phyloP scores from a whole-genome alignment of 2,113 vertebrate genomes.

The Labrus mixtus region DNA sequence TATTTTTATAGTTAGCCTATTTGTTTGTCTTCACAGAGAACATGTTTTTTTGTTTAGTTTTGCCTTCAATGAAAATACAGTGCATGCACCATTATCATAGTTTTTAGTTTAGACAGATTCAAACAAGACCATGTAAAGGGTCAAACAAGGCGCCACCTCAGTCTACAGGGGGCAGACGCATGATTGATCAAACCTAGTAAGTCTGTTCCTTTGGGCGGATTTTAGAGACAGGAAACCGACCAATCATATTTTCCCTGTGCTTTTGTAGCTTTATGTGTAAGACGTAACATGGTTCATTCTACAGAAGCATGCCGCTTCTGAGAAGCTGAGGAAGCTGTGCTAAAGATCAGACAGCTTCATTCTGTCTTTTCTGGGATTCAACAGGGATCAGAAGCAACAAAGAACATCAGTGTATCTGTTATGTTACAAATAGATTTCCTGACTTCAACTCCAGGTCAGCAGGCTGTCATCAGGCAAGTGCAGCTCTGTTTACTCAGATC shows the following conservation, averaged over 20 bases:
- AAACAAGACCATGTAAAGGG: no score
- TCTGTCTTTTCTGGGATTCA: constrained; percentile 47
- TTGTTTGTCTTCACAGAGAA: no score
- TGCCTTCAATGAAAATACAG: no score
- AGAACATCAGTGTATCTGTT: background rate
- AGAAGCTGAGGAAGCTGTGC: constrained; percentile 26
- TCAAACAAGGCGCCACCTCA: no score
- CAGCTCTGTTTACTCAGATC: constrained; percentile 43
- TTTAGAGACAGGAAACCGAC: background rate
- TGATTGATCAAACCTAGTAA: constrained; percentile 3
- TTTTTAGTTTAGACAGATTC: no score
- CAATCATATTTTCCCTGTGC: constrained; percentile 25
- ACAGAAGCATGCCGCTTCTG: constrained; percentile 21
- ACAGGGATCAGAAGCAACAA: constrained; percentile 50
- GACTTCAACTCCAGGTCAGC: constrained; percentile 48
- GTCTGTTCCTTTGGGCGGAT: background rate
- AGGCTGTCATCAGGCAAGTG: constrained; percentile 42
- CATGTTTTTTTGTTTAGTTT: no score
- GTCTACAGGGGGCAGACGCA: background rate
- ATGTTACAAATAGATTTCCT: constrained; percentile 47
- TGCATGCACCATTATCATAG: no score
- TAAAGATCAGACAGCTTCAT: constrained; percentile 21
- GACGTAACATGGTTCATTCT: constrained; percentile 14
- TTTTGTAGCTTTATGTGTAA: constrained; percentile 10
- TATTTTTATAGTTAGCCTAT: no score